Conservation (phyloP, 2,113 vertebrate species). For the Nibea albiflora region DNA sequence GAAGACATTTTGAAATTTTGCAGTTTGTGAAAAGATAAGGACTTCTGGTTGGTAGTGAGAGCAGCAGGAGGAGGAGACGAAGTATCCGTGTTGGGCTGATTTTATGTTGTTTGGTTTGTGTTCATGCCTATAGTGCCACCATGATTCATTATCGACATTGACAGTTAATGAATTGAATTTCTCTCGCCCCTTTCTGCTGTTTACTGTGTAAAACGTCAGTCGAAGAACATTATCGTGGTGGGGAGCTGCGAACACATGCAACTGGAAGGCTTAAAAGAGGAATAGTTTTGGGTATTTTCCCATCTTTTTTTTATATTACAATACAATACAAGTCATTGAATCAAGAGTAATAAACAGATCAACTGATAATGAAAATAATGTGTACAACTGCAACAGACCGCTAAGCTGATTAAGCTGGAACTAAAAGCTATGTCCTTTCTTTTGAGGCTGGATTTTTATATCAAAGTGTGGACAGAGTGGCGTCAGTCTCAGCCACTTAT, state of each 20-base stretch:
- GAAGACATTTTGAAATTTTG: too few species aligned
- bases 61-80: not conserved
- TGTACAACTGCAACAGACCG: not conserved
- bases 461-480: not conserved
- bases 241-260: not conserved
- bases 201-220: not conserved
- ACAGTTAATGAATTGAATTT: not conserved
- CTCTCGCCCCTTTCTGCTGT: too few species aligned
- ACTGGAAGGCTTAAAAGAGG: not conserved
- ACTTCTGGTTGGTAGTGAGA: not conserved
- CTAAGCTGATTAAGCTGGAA: not conserved
- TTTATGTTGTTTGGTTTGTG: not conserved
- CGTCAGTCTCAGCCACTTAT: slow-evolving; percentile 6
- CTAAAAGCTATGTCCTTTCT: not conserved
- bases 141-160: not conserved
- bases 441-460: not conserved
- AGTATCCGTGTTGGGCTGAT: not conserved
- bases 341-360: too few species aligned
- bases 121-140: not conserved
- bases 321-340: not conserved
- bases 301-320: not conserved
- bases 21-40: not conserved
- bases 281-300: not conserved
- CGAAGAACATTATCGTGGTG: not conserved
- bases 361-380: not conserved